A percentile compares a stretch with the other conserved stretches of the same genome.
Evolutionary conservation across 2,888 invertebrate species (phyloP).

Genomic region (Elgonia sp.): DNA sequence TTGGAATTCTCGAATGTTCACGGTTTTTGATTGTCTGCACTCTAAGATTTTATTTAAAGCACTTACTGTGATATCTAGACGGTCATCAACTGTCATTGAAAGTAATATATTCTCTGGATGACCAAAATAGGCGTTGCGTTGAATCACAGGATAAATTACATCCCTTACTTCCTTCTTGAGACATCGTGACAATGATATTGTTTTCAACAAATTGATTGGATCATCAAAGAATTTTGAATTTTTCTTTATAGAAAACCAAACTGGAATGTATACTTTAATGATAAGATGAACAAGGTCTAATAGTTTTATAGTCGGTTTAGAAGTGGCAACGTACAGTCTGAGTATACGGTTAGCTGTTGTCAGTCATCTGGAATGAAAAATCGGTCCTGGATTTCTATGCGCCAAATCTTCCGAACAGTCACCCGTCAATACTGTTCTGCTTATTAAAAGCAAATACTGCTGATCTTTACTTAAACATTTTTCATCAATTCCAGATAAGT

Average conservation of each 20-base stretch:
- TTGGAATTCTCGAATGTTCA: constrained; percentile 17
- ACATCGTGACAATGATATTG: constrained; percentile 31
- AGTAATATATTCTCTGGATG: constrained; percentile 54
- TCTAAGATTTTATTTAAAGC: constrained; percentile 32
- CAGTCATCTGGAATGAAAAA: constrained; percentile 33
- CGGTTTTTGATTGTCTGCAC: constrained; percentile 12
- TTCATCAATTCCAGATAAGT: constrained; percentile 45
- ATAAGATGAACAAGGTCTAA: constrained; percentile 19
- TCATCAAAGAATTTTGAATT: constrained; percentile 41
- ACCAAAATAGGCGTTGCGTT: constrained; percentile 58
- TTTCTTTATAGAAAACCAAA: constrained; percentile 60
- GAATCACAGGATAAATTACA: constrained; percentile 54
- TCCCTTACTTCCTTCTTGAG: constrained; percentile 60
- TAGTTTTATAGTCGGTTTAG: constrained; percentile 22
- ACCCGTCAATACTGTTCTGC: constrained; percentile 36
- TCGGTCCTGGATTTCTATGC: constrained; percentile 38
- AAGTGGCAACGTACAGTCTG: constrained; percentile 18
- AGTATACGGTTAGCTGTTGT: constrained; percentile 37
- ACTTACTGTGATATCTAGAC: constrained; percentile 34
- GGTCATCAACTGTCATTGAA: constrained; percentile 49
- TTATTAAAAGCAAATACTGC: constrained; percentile 50
- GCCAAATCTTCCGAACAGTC: constrained; percentile 34
- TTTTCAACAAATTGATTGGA: constrained; percentile 19
- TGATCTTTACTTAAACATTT: constrained; percentile 49
- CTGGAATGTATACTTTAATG: constrained; percentile 48